Evolutionary conservation across 2,113 vertebrate genomes (phyloP).

Genomic region (Peromyscus californicus): DNA sequence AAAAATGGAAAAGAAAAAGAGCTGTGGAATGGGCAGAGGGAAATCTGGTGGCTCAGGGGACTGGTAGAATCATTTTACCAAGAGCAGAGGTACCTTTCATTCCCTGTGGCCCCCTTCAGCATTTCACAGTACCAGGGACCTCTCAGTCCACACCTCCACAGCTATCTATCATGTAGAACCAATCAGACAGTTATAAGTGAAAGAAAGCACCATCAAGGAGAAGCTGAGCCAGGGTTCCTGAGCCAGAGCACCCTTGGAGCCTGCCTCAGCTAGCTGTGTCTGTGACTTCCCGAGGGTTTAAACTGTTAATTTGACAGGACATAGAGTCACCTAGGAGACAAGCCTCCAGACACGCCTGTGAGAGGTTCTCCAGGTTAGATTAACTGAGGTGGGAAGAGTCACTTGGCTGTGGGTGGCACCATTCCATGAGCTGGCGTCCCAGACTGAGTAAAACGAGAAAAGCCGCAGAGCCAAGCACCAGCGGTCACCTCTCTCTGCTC

Average conservation of each 20-base stretch:
- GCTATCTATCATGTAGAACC: background rate
- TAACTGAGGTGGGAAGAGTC: background rate
- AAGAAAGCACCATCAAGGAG: background rate
- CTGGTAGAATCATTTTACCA: background rate
- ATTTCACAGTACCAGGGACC: background rate
- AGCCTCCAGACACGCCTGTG: background rate
- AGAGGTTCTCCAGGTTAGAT: background rate
- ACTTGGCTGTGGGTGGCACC: background rate
- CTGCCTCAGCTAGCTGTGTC: background rate
- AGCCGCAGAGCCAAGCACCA: background rate
- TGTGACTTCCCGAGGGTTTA: too few relatives aligned
- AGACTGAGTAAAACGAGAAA: background rate
- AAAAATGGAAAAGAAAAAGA: background rate
- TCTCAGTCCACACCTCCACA: background rate
- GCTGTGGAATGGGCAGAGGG: background rate
- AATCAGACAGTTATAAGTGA: background rate
- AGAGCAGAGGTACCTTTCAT: background rate
- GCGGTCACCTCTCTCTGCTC: background rate
- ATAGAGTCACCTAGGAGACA: background rate
- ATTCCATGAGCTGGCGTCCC: background rate
- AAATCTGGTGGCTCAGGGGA: background rate
- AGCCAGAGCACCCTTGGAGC: background rate
- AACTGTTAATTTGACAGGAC: background rate
- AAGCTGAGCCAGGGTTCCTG: background rate
- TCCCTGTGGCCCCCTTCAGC: background rate